Percentiles rank a stretch among this genome's conserved stretches.
These are phyloP conservation scores for Conistra vaccinii DNA, from an alignment of 2,888 invertebrate genomes.

Conservation along the genomic window DNA sequence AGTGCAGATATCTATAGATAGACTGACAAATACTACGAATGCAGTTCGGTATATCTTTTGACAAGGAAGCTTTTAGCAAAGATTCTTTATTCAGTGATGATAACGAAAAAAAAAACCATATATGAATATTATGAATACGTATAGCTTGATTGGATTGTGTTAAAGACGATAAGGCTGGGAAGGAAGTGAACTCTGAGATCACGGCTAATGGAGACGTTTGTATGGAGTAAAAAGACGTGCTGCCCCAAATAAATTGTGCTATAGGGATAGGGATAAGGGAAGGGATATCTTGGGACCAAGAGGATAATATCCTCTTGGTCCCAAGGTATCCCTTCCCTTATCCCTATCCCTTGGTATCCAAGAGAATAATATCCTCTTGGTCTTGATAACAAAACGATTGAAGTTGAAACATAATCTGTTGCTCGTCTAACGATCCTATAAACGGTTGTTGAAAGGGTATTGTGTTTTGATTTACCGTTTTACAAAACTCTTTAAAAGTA, in stretches of 20 bases:
- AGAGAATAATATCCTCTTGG: no score
- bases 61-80: neutral
- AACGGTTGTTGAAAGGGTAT: neutral
- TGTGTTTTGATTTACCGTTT: neutral
- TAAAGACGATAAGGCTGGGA: neutral
- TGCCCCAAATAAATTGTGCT: neutral
- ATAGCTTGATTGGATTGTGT: neutral
- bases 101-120: no score
- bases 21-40: neutral
- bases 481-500: neutral
- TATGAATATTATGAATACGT: neutral
- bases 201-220: neutral
- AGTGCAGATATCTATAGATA: slow-evolving; percentile 8
- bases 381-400: neutral
- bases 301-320: no score
- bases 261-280: no score
- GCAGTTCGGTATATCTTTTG: neutral
- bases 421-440: neutral
- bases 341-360: no score
- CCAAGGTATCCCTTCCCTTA: no score
- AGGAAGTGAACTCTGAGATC: neutral
- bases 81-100: neutral
- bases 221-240: neutral
- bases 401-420: neutral
- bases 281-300: no score